Evolutionary conservation across 2,113 vertebrate species (phyloP), one percentile per base, ranked within the genome.

Genomic region (Dasypus novemcinctus): DNA sequence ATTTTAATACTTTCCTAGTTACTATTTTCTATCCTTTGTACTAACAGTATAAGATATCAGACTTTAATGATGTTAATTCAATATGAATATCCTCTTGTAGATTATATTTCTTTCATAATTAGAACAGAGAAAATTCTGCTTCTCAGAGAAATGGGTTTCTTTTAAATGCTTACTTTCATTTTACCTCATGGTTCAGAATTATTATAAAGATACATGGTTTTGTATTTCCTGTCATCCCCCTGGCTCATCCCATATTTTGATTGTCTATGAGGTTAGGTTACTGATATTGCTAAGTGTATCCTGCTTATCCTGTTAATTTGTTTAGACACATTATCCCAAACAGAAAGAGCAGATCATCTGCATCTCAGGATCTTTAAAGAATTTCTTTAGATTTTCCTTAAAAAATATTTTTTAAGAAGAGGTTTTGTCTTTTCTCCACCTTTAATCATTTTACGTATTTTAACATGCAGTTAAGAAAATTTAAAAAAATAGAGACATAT

Each of bases 31-130:
- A 21, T 23, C 2, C 31, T 87, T 91, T 57, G 14, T 43, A 41
- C 8, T 81, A 27, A 33, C 63, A 31, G 2, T 29, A 49, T 66
- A 61, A 78, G 20, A 29, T 38, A 9, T 75, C 23, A 75, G 36
- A 33, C 84, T 92, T 57, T 90, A 68, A 68, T 68, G 41, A 64
- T 84, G 33, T 54, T 75, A 87, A 33, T 91, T 87, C 69, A 87
- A 5, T 91, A 78, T 82, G 76, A 36, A 57, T 91, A 25, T 78
- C 18, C 57, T 33, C n/a, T 63, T 54, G 54, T 46, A 11, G 18
- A 57, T 81, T 82, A 83, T 27, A 76, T 54, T 87, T 83, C 12
- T 71, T 64, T 95, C 61, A 72, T 23, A 36, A 12, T 86, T 23
- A 93, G 3, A 64, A 49, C 27, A 87, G n/a, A 63, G 74, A 66